phyloP scores from a whole-genome alignment of 2,113 vertebrate genomes.

The Gavia stellata region DNA sequence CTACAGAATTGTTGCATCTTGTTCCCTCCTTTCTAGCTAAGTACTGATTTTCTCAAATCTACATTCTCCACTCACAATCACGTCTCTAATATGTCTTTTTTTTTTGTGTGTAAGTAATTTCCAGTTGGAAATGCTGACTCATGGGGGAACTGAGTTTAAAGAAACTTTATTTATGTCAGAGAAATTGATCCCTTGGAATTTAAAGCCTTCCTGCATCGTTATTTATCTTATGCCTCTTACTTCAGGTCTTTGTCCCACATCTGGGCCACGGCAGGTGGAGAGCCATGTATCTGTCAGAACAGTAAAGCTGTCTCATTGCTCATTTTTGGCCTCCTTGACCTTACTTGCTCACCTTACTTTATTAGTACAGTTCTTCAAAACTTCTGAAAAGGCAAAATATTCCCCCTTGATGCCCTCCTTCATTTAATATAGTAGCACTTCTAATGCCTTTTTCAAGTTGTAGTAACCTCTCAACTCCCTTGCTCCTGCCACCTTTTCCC shows the following conservation, averaged over 20 bases:
- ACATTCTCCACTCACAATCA: neutral
- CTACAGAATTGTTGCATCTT: neutral
- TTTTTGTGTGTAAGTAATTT: neutral
- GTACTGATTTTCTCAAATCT: neutral
- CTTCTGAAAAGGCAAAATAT: neutral
- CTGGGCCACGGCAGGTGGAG: neutral
- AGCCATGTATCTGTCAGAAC: slow-evolving; percentile 30
- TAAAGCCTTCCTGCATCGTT: neutral
- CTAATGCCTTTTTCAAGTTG: neutral
- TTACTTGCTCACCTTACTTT: neutral
- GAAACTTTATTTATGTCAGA: slow-evolving; percentile 31
- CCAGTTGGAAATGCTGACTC: slow-evolving; percentile 13
- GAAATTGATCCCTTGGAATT: slow-evolving; percentile 33
- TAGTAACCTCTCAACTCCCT: neutral
- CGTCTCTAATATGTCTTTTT: neutral
- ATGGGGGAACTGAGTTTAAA: neutral
- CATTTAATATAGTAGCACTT: neutral
- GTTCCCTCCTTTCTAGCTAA: neutral
- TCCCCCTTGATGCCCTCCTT: neutral
- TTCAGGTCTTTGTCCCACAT: neutral
- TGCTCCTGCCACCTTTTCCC: neutral
- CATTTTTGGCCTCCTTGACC: slow-evolving; percentile 37
- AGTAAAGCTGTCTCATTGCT: slow-evolving; percentile 19
- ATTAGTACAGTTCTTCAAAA: neutral
- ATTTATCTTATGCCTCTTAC: slow-evolving; percentile 22